These are phyloP conservation scores for Eumaeus atala DNA, from an alignment of 1,140 invertebrate species.

Conservation along the genomic window DNA sequence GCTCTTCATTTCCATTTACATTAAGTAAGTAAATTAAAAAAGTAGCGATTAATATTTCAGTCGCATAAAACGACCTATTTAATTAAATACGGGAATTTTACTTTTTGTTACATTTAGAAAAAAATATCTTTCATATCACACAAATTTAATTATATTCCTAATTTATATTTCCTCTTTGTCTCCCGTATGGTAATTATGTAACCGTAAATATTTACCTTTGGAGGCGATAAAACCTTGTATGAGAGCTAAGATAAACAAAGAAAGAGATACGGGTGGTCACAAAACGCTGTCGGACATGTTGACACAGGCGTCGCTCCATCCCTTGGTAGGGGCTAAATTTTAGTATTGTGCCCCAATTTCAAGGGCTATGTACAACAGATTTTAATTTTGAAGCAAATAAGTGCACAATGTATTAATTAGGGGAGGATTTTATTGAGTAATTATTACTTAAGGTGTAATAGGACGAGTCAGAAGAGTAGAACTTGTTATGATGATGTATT, in stretches of 20 bases:
- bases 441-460: not conserved
- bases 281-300: constrained; percentile 46
- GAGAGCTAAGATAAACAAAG: constrained; percentile 40
- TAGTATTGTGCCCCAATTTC: not conserved
- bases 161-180: too few species aligned
- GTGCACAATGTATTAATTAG: not conserved
- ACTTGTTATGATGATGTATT: not conserved
- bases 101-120: too few species aligned
- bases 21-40: too few species aligned
- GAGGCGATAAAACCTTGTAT: constrained; percentile 16
- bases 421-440: not conserved
- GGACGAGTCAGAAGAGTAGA: not conserved
- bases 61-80: too few species aligned
- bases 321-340: constrained; percentile 4
- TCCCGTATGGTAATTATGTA: constrained; percentile 6
- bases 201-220: constrained; percentile 13
- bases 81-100: too few species aligned
- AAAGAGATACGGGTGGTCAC: constrained; percentile 46
- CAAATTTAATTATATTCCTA: constrained; percentile 12
- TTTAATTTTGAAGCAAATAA: constrained; percentile 6
- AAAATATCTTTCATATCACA: constrained; percentile 10
- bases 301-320: constrained; percentile 29
- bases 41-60: too few species aligned
- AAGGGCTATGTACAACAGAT: not conserved
- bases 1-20: too few species aligned